A percentile compares a stretch with the other conserved stretches of the same genome.
Conservation (phyloP, 2,888 invertebrate genomes). For the Caenorhabditis japonica region DNA sequence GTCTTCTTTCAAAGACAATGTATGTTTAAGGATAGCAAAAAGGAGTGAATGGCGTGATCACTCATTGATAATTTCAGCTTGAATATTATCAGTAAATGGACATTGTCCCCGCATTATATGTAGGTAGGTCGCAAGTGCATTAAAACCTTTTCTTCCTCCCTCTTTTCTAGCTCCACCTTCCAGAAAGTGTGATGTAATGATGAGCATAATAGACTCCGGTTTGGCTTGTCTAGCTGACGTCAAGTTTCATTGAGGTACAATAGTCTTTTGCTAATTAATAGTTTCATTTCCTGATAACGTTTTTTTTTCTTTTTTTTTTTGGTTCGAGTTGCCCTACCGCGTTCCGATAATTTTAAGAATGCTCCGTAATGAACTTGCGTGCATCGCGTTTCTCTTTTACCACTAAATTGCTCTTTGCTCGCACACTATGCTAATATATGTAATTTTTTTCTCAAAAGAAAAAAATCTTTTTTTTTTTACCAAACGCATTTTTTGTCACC, state of each 20-base stretch:
- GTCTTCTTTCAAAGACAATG: conserved; percentile 6
- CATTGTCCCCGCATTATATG: conserved; percentile 49
- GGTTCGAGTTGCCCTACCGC: background rate
- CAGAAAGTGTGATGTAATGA: too few relatives aligned
- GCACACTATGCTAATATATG: too few relatives aligned
- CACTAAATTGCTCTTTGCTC: too few relatives aligned
- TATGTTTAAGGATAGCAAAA: too few relatives aligned
- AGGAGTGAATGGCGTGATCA: conserved; percentile 45
- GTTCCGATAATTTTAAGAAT: too few relatives aligned
- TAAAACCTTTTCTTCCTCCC: background rate
- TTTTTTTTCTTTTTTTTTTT: conserved; percentile 10
- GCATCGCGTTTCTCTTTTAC: too few relatives aligned
- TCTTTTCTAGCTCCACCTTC: background rate
- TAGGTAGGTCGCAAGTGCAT: conserved; percentile 47
- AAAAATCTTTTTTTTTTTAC: too few relatives aligned
- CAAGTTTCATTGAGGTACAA: too few relatives aligned
- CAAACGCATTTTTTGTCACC: too few relatives aligned
- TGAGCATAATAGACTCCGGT: conserved; percentile 30
- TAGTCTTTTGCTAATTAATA: too few relatives aligned
- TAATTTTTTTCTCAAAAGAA: too few relatives aligned
- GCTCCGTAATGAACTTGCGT: too few relatives aligned
- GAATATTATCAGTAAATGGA: conserved; percentile 43
- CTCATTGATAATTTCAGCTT: conserved; percentile 23
- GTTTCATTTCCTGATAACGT: conserved; percentile 12
- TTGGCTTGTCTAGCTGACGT: background rate